Evolutionary conservation across 1,140 invertebrate species (phyloP).

Genomic region (Aphelenchoides avenae): DNA sequence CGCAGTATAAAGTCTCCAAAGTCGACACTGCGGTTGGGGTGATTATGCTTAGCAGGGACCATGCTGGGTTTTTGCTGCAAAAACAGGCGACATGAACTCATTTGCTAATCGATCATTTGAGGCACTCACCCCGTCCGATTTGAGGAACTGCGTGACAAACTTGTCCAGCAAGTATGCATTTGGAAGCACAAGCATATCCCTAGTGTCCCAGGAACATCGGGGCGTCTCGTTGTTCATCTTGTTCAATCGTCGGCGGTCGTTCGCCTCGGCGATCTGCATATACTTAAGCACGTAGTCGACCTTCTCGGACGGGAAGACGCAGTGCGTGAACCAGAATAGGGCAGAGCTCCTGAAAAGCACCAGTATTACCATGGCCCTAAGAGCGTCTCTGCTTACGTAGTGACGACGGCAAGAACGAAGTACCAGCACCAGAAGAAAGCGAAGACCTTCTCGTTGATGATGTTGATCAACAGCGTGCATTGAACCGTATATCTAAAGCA

Average conservation of each 20-base stretch:
- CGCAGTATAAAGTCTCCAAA: no score
- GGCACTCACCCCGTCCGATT: conserved; percentile 62
- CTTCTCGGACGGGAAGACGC: conserved; percentile 43
- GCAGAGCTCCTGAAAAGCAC: conserved; percentile 42
- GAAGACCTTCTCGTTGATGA: conserved; percentile 59
- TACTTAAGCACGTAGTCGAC: conserved; percentile 57
- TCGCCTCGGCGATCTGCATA: conserved; percentile 55
- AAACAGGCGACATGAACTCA: no score
- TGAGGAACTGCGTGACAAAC: conserved; percentile 62
- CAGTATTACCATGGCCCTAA: no score
- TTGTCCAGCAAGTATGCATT: conserved; percentile 44
- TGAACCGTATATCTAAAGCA: conserved; percentile 56
- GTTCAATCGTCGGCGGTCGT: conserved; percentile 20
- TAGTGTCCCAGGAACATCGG: no score
- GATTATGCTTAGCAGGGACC: no score
- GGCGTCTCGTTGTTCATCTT: conserved; percentile 18
- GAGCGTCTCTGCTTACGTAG: no score
- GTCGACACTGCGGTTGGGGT: no score
- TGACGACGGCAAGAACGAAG: conserved; percentile 50
- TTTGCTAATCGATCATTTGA: no score
- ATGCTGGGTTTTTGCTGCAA: no score
- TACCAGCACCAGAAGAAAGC: conserved; percentile 59
- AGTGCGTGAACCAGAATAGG: conserved; percentile 55
- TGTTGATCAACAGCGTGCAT: conserved; percentile 58
- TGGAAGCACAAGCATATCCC: conserved; percentile 20